Percentiles rank a stretch among this genome's conserved stretches.
Conservation (phyloP, 2,113 vertebrate species). For the Pica pica region DNA sequence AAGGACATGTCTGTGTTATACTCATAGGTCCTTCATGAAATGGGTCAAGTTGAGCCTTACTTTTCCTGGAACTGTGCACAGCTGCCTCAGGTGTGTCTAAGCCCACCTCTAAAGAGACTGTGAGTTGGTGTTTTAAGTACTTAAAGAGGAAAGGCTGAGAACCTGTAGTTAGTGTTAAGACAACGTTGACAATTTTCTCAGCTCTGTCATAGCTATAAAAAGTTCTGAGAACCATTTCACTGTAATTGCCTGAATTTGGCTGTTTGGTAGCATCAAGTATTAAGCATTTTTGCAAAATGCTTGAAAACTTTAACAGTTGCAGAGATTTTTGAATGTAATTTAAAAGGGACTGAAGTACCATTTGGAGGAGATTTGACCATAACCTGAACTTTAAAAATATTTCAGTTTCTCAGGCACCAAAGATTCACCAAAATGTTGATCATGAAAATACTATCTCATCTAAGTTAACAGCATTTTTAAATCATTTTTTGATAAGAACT, state of each 20-base stretch:
- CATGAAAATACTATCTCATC: background rate
- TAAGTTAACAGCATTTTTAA: background rate
- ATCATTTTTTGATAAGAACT: background rate
- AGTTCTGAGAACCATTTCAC: background rate
- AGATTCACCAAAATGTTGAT: background rate
- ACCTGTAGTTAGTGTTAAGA: background rate
- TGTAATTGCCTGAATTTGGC: background rate
- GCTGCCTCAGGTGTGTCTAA: background rate
- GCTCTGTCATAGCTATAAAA: background rate
- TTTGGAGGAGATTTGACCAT: background rate
- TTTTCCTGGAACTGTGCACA: background rate
- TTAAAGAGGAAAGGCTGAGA: background rate
- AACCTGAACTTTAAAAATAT: background rate
- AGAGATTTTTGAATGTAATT: background rate
- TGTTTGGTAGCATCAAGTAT: background rate
- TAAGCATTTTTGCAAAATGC: background rate
- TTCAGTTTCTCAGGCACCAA: background rate
- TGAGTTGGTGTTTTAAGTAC: fast-evolving
- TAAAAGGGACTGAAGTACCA: background rate
- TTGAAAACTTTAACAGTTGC: background rate
- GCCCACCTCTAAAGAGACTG: background rate
- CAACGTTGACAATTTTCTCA: background rate
- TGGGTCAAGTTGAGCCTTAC: background rate
- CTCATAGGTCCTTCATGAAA: background rate
- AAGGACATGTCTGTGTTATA: background rate